Evolutionary conservation across 2,797 vertebrate genomes (phyloP).

Genomic region (Melopsittacus undulatus): DNA sequence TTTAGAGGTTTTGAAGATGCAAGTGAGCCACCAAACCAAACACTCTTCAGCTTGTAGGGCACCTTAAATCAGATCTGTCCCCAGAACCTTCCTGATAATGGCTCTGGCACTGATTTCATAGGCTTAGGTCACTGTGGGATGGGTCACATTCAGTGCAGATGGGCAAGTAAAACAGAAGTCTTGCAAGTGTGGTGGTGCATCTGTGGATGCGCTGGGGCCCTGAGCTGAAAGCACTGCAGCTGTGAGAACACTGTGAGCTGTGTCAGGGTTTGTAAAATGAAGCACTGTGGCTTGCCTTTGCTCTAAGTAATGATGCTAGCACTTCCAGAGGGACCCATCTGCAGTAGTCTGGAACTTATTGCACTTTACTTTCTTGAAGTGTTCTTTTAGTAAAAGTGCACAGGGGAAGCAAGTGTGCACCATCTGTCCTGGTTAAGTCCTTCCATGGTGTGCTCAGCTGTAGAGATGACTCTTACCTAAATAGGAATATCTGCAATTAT

Average conservation of each 20-base stretch:
- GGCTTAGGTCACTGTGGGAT: background rate
- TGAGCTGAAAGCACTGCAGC: background rate
- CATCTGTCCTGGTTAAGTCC: background rate
- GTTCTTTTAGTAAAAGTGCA: background rate
- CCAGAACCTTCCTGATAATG: rapidly evolving
- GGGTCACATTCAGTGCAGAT: background rate
- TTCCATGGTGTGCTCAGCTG: background rate
- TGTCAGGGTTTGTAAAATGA: background rate
- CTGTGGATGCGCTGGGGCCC: background rate
- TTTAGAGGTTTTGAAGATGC: background rate
- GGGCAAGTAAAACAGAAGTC: background rate
- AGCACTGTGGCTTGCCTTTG: background rate
- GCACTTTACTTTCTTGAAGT: background rate
- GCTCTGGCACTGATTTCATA: background rate
- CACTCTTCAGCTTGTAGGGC: background rate
- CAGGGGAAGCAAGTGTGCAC: background rate
- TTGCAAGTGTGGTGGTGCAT: background rate
- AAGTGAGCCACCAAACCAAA: background rate
- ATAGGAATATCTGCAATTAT: background rate
- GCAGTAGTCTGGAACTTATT: background rate
- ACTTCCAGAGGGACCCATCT: background rate
- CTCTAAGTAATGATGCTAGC: background rate
- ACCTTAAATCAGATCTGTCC: background rate
- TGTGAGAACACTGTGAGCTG: rapidly evolving
- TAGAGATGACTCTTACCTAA: background rate